phyloP scores from a whole-genome alignment of 2,888 invertebrate genomes.

The Pherbina coryleti region DNA sequence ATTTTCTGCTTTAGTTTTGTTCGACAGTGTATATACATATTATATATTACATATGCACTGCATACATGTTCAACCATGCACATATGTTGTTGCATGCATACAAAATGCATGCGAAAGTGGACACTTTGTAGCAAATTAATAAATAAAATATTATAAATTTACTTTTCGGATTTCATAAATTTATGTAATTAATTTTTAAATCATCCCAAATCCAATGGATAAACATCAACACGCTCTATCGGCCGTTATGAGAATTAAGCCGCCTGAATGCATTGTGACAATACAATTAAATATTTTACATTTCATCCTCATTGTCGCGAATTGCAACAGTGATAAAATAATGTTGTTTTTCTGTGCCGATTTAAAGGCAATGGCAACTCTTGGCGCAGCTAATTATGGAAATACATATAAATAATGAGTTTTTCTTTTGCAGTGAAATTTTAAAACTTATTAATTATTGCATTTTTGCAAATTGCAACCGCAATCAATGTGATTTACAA shows the following conservation, averaged over 20 bases:
- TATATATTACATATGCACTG: neutral
- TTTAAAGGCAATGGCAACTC: neutral
- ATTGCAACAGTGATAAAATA: neutral
- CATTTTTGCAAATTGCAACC: slow-evolving; percentile 1
- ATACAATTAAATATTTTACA: slow-evolving; percentile 53
- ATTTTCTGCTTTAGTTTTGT: neutral
- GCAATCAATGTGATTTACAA: neutral
- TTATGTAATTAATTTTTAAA: slow-evolving; percentile 68
- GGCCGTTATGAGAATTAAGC: slow-evolving; percentile 59
- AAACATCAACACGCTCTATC: slow-evolving; percentile 53
- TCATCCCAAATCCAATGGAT: slow-evolving; percentile 62
- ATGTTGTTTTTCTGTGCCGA: neutral
- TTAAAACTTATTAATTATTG: neutral
- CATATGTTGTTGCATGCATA: slow-evolving; percentile 4
- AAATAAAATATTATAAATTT: slow-evolving; percentile 67
- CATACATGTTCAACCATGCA: neutral
- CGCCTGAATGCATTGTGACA: slow-evolving; percentile 60
- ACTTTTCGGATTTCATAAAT: slow-evolving; percentile 65
- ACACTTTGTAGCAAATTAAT: slow-evolving; percentile 60
- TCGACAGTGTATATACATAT: neutral
- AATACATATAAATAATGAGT: slow-evolving; percentile 28
- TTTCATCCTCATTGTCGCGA: neutral
- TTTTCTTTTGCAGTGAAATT: slow-evolving; percentile 3
- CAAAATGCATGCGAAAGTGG: neutral
- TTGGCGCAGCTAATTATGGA: neutral